Conservation (phyloP, 2,113 vertebrate genomes). For the Mirza zaza region DNA sequence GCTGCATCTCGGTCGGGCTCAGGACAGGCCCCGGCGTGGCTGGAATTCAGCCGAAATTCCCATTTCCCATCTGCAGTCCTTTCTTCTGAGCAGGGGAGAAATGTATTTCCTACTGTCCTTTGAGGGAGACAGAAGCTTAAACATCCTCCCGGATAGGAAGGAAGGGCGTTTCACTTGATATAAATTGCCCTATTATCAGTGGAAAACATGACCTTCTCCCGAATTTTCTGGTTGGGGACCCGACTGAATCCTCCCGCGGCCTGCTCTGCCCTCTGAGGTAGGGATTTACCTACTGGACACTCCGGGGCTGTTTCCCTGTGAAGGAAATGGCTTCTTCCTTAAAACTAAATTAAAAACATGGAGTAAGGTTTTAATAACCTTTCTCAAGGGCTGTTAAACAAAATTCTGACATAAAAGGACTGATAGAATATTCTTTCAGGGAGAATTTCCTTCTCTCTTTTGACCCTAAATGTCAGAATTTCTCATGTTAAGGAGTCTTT, state of each 20-base stretch:
- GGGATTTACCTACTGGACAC: neutral
- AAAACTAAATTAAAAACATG: slow-evolving; percentile 17
- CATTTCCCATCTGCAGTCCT: neutral
- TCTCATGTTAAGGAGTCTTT: neutral
- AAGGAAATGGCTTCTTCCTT: slow-evolving; percentile 38
- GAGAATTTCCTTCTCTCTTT: slow-evolving; percentile 4
- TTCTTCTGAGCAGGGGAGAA: neutral
- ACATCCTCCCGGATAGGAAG: neutral
- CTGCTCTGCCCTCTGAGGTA: neutral
- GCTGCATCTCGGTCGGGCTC: neutral
- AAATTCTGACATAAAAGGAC: slow-evolving; percentile 16
- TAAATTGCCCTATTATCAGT: neutral
- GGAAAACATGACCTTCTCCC: neutral
- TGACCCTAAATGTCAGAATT: neutral
- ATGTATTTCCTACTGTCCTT: neutral
- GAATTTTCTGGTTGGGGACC: neutral
- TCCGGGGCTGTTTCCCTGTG: neutral
- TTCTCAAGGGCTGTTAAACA: slow-evolving; percentile 26
- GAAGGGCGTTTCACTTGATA: neutral
- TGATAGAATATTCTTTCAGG: neutral
- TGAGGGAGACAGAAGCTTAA: neutral
- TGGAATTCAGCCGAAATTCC: neutral
- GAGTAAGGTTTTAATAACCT: neutral
- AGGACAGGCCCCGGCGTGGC: neutral
- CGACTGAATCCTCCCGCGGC: neutral